Evolutionary conservation across 1,140 invertebrate genomes (phyloP), one percentile per base, ranked within the genome.

Genomic region (Pogonomyrmex californicus): DNA sequence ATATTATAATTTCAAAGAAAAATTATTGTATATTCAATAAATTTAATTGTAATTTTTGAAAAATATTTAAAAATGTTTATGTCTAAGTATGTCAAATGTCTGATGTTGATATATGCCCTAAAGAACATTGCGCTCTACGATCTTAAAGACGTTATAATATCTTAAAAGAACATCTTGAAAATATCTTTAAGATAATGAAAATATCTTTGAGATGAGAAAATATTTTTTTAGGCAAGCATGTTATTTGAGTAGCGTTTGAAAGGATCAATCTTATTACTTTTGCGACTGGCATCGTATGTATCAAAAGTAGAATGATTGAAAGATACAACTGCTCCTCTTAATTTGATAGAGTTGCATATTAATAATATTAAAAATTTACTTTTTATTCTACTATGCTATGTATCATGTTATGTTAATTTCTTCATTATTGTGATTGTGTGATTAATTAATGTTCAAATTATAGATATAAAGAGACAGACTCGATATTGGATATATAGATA

Each of bases 341-440:
- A 51, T 66, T 66, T 14, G 12, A 51, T 65, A 33, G 12, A 76
- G 6, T 33, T 70, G 23, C 49, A 70, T 38, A 36, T n/a, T 41
- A 23, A 14, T 65, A 44, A 70, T 9, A 14, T 81, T 70, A 36
- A 70, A 81, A 58, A 44, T 54, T 23, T 2, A 68, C 23, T 79
- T 70, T 33, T 58, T 0, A 30, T 44, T 78, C 23, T 44, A 81
- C 14, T 36, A 56, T 30, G 12, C 1, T 68, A 12, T 30, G 10
- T 12, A 54, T 14, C 5, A 14, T 9, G 30, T 51, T 81, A 56
- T 36, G 4, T 30, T n/a, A 44, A 36, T 33, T 56, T 2, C n/a
- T 58, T 70, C 44, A 38, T 23, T 81, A 56, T 12, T 70, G 38
- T 36, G 41, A 30, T 6, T 58, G 14, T 58, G 17, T 41, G 23